Evolutionary conservation across 1,140 invertebrate species (phyloP), one percentile per base, ranked within the genome.

Genomic region (Drosophila ercepeae): DNA sequence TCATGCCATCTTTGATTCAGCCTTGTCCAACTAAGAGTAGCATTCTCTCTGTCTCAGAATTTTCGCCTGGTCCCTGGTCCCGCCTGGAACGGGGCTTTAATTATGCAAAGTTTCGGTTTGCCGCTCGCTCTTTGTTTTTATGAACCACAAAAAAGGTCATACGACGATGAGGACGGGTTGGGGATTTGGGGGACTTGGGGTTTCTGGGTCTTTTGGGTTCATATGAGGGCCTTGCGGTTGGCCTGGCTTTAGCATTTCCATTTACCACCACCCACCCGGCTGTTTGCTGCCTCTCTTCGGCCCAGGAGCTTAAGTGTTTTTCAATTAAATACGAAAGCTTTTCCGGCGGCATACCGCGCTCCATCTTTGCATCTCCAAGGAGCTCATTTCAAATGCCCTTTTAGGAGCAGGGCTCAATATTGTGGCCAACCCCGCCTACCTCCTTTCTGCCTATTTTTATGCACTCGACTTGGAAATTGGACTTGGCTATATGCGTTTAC

Each of bases 61-160:
- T 74, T 63, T 74, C 9, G 29, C 29, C 9, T 32, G 29, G 29
- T 32, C 3, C 5, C 25, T 7, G 5, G 25, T 5, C 25, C 0
- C 7, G 29, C 11, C 29, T 11, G 49, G 42, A 9, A 4, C 41
- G 4, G 16, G 27, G 32, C 52, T 60, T 82, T 83, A 78, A 82
- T 82, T 82, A 82, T 82, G 75, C 78, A 83, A 61, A 83, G 63
- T 83, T 83, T 82, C 78, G 61, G 60, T 77, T 68, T 73, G 60
- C 39, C 52, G 39, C 50, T 61, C 69, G 59, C 41, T 49, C 61
- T 59, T 55, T 78, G 72, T 71, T 32, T 57, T 52, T 50, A 39
- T 45, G 23, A 67, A 44, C 46, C 36, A 42, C 63, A 67, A 64
- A 67, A 32, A 67, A 65, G 63, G 60, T 67, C 60, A 34, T 50